Conservation (phyloP, 2,113 vertebrate genomes). For the Azemiops feae region DNA sequence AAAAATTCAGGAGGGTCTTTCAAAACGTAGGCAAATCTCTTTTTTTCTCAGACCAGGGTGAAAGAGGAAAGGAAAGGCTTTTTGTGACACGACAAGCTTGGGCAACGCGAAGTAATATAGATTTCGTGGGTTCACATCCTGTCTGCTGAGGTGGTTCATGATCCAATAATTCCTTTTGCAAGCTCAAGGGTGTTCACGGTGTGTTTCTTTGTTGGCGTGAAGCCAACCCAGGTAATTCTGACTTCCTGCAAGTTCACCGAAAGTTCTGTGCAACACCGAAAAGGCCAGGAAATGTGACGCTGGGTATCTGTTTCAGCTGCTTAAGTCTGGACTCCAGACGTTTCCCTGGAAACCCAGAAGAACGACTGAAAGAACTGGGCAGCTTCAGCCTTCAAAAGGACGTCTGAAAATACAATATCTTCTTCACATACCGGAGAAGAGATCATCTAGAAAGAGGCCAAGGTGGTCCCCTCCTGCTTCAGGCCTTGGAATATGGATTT, state of each 20-base stretch:
- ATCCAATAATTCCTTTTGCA: neutral
- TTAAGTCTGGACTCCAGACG: neutral
- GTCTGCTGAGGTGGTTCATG: neutral
- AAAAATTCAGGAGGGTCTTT: slow-evolving; percentile 1
- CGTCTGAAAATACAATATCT: neutral
- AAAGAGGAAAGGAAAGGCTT: neutral
- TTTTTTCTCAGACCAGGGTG: slow-evolving; percentile 1
- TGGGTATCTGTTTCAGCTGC: neutral
- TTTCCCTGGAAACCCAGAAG: neutral
- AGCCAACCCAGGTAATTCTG: neutral
- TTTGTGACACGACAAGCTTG: rapidly evolving
- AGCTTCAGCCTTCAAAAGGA: neutral
- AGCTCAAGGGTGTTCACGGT: slow-evolving; percentile 10
- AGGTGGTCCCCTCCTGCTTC: too few relatives aligned
- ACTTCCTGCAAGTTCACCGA: slow-evolving; percentile 10
- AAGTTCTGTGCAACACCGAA: rapidly evolving
- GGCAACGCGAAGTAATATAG: rapidly evolving
- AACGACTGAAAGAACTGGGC: neutral
- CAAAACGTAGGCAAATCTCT: rapidly evolving
- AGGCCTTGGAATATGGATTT: neutral
- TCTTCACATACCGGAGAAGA: neutral
- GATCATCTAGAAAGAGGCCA: neutral
- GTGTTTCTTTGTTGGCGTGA: neutral
- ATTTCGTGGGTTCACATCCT: neutral
- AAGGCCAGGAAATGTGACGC: rapidly evolving